phyloP scores from a whole-genome alignment of 2,888 invertebrate genomes.

The Diaperis boleti region DNA sequence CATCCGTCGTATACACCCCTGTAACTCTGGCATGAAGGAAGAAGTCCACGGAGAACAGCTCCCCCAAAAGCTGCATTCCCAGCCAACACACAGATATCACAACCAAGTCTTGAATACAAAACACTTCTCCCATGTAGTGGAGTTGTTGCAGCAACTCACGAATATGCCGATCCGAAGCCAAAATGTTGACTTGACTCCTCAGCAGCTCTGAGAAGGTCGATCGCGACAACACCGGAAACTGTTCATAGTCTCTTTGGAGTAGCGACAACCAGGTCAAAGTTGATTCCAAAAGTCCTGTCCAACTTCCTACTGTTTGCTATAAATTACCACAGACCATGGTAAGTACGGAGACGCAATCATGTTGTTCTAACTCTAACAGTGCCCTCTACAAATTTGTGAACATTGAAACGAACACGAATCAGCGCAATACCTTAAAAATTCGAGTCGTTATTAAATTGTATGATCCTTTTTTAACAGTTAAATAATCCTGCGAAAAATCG shows the following conservation, averaged over 20 bases:
- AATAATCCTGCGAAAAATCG: slow-evolving; percentile 43
- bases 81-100: slow-evolving; percentile 78
- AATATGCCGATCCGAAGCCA: slow-evolving; percentile 75
- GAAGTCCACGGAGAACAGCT: slow-evolving; percentile 72
- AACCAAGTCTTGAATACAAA: slow-evolving; percentile 71
- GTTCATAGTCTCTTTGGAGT: slow-evolving; percentile 69
- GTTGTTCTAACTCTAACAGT: slow-evolving; percentile 15
- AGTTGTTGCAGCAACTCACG: slow-evolving; percentile 73
- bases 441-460: slow-evolving; percentile 49
- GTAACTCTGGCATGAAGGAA: slow-evolving; percentile 70
- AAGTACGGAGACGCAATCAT: neutral
- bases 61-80: slow-evolving; percentile 75
- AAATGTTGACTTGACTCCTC: slow-evolving; percentile 72
- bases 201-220: slow-evolving; percentile 71
- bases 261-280: slow-evolving; percentile 68
- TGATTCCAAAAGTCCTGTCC: slow-evolving; percentile 73
- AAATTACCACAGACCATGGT: neutral
- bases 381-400: slow-evolving; percentile 14
- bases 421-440: slow-evolving; percentile 46
- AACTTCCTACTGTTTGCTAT: slow-evolving; percentile 64
- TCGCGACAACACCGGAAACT: slow-evolving; percentile 74
- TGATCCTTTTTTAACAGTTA: slow-evolving; percentile 45
- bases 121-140: slow-evolving; percentile 73
- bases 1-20: slow-evolving; percentile 79
- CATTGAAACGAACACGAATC: slow-evolving; percentile 11